Evolutionary conservation across 2,797 vertebrate species (phyloP).

Genomic region (Eutrigla gurnardus): DNA sequence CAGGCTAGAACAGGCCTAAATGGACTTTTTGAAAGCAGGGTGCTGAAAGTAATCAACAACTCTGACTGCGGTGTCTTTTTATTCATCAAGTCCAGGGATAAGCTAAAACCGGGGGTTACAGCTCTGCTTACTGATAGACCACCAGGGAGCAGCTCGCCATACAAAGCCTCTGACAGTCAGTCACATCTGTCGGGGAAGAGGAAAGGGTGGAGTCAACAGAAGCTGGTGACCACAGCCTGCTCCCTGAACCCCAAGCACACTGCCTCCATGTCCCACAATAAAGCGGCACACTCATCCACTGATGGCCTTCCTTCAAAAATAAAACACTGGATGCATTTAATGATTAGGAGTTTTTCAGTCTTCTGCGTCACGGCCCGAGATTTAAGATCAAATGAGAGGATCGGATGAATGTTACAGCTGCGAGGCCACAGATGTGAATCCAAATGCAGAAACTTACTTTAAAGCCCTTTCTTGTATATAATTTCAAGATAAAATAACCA

Average conservation of each 20-base stretch:
- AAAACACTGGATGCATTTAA: conserved; percentile 74
- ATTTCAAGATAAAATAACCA: conserved; percentile 36
- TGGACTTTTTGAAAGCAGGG: conserved; percentile 15
- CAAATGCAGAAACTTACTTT: conserved; percentile 42
- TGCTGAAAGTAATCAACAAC: conserved; percentile 30
- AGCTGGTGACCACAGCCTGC: conserved; percentile 76
- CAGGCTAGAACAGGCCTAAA: not conserved
- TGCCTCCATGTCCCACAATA: conserved; percentile 72
- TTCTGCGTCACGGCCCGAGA: conserved; percentile 70
- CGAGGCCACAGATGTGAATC: conserved; percentile 52
- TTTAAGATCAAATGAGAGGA: conserved; percentile 72
- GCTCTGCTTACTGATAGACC: conserved; percentile 67
- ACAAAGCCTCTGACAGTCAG: conserved; percentile 63
- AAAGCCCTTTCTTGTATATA: conserved; percentile 35
- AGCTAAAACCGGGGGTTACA: conserved; percentile 55
- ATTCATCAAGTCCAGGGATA: conserved; percentile 48
- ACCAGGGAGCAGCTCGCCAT: conserved; percentile 60
- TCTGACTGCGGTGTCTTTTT: conserved; percentile 21
- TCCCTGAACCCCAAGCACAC: conserved; percentile 68
- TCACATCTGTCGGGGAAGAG: conserved; percentile 78
- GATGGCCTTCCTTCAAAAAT: conserved; percentile 75
- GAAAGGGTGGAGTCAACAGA: conserved; percentile 77
- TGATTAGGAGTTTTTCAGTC: conserved; percentile 75
- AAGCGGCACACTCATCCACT: conserved; percentile 80
- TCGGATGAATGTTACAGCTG: conserved; percentile 68